A percentile compares a stretch with the other conserved stretches of the same genome.
Evolutionary conservation across 1,140 invertebrate species (phyloP).

Genomic region (Drosophila tropicalis): DNA sequence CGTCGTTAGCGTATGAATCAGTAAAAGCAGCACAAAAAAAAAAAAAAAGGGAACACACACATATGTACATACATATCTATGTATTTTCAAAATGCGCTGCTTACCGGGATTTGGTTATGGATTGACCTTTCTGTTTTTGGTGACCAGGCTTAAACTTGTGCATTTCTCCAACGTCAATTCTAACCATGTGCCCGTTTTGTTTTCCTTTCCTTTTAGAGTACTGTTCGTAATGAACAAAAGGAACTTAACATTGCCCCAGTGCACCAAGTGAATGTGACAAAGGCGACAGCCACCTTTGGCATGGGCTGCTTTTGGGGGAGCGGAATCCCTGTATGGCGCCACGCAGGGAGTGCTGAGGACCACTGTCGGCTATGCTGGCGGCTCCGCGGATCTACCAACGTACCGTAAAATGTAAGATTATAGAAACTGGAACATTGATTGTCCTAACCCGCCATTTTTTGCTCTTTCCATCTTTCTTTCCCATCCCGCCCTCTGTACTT

Average conservation of each 20-base stretch:
- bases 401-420: constrained; percentile 93
- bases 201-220: constrained; percentile 55
- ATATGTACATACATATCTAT: not conserved
- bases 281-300: constrained; percentile 91
- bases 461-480: constrained; percentile 28
- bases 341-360: constrained; percentile 93
- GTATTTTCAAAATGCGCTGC: constrained; percentile 53
- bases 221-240: constrained; percentile 78
- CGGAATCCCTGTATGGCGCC: constrained; percentile 94
- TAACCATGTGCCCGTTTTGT: constrained; percentile 26
- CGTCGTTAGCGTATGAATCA: constrained; percentile 24
- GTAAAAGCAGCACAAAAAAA: not conserved
- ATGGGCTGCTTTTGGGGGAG: constrained; percentile 99
- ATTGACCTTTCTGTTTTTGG: constrained; percentile 70
- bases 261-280: constrained; percentile 62
- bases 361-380: constrained; percentile 97
- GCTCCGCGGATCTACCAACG: constrained; percentile 90
- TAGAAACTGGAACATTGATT: constrained; percentile 37
- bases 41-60: not conserved
- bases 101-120: constrained; percentile 65
- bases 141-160: constrained; percentile 22
- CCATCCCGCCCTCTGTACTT: constrained; percentile 12
- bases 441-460: constrained; percentile 53
- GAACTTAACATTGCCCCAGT: constrained; percentile 70
- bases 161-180: constrained; percentile 33